Percentiles rank a stretch among this genome's conserved stretches.
These are phyloP conservation scores for Erpobdella octoculata DNA, from an alignment of 2,888 invertebrate species.

Conservation along the genomic window DNA sequence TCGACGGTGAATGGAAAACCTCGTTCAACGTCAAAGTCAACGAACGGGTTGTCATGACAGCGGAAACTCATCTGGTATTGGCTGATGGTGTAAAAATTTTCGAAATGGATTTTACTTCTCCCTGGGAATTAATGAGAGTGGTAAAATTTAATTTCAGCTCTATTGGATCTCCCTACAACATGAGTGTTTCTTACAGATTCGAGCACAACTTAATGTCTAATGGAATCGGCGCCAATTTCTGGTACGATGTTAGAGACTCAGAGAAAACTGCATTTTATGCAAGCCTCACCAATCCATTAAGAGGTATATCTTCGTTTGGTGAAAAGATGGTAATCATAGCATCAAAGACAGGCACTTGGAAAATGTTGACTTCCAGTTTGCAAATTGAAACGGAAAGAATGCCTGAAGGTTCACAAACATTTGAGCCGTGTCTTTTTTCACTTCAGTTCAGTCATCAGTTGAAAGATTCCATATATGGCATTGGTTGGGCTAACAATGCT, in stretches of 20 bases:
- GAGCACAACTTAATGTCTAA: constrained; percentile 29
- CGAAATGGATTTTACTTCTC: constrained; percentile 37
- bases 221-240: constrained; percentile 20
- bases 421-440: too few relatives aligned
- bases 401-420: too few relatives aligned
- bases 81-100: constrained; percentile 35
- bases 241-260: constrained; percentile 28
- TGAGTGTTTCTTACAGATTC: constrained; percentile 23
- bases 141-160: constrained; percentile 11
- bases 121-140: constrained; percentile 32
- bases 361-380: too few relatives aligned
- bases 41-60: constrained; percentile 37
- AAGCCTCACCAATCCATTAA: constrained; percentile 29
- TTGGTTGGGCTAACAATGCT: not conserved
- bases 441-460: not conserved
- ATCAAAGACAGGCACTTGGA: too few relatives aligned
- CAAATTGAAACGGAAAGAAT: too few relatives aligned
- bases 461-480: not conserved
- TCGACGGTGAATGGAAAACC: constrained; percentile 38
- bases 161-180: constrained; percentile 29
- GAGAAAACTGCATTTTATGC: constrained; percentile 20
- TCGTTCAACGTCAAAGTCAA: constrained; percentile 38
- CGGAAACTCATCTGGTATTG: constrained; percentile 34
- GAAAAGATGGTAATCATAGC: too few relatives aligned
- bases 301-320: too few relatives aligned